Percentiles rank a stretch among this genome's conserved stretches.
Evolutionary conservation across 1,140 invertebrate species (phyloP).

Genomic region (Lanistes nyassanus): DNA sequence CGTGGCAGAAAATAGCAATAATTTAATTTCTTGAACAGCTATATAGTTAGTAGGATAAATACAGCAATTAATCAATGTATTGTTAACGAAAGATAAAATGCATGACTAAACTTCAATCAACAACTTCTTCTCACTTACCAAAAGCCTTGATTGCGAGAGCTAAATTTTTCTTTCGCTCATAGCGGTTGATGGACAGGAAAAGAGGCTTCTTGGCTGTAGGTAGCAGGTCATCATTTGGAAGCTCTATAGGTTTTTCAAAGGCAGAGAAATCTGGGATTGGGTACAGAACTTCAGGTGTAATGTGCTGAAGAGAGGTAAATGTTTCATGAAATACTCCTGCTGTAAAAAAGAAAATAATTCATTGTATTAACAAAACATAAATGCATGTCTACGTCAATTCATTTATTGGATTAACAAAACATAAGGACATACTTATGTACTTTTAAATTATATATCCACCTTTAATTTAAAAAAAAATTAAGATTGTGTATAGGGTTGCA

Average conservation of each 20-base stretch:
- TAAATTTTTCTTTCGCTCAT: constrained; percentile 97
- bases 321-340: constrained; percentile 84
- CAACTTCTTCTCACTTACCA: constrained; percentile 66
- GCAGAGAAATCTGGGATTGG: constrained; percentile 89
- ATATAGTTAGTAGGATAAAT: not conserved
- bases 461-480: too few relatives aligned
- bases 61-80: not conserved
- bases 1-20: not conserved
- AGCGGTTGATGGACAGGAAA: constrained; percentile 96
- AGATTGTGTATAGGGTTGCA: too few relatives aligned
- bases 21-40: too few relatives aligned
- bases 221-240: constrained; percentile 67
- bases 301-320: constrained; percentile 76
- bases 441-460: too few relatives aligned
- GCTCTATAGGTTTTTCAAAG: constrained; percentile 74
- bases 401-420: too few relatives aligned
- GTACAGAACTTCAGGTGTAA: constrained; percentile 84
- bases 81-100: not conserved
- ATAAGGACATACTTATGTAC: too few relatives aligned
- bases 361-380: not conserved
- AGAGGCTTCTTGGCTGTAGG: constrained; percentile 51
- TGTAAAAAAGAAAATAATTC: constrained; percentile 58
- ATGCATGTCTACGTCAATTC: constrained; percentile 19
- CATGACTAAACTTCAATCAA: not conserved
- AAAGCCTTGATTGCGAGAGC: constrained; percentile 84